These are phyloP conservation scores for Megaustenia siamemsis DNA, from an alignment of 2,888 invertebrate species.

Conservation along the genomic window DNA sequence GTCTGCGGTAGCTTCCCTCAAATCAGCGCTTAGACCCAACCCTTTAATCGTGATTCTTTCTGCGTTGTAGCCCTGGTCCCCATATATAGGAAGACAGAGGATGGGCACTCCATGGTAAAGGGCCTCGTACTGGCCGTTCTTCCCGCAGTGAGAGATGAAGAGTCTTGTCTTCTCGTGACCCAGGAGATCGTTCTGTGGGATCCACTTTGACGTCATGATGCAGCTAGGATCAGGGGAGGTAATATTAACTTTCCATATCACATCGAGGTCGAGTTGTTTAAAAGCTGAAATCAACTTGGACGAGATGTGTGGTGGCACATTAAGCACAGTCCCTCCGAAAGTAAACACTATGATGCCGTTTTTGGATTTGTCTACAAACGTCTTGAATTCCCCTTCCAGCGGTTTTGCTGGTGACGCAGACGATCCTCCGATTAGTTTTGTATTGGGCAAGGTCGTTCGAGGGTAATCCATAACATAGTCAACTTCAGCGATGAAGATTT, in stretches of 20 bases:
- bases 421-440: constrained; percentile 11
- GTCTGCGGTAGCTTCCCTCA: background rate
- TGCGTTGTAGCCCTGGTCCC: constrained; percentile 59
- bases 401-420: constrained; percentile 11
- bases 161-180: constrained; percentile 62
- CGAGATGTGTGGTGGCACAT: constrained; percentile 43
- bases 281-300: constrained; percentile 54
- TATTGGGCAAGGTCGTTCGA: constrained; percentile 52
- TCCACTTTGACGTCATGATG: constrained; percentile 60
- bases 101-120: constrained; percentile 69
- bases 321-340: constrained; percentile 60
- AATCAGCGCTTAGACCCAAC: constrained; percentile 17
- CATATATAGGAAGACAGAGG: constrained; percentile 62
- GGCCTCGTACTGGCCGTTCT: constrained; percentile 66
- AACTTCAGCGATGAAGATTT: constrained; percentile 57
- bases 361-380: constrained; percentile 27
- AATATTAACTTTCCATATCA: constrained; percentile 56
- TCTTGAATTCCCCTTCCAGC: background rate
- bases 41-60: constrained; percentile 48
- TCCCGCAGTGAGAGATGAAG: constrained; percentile 68
- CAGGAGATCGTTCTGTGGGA: constrained; percentile 66
- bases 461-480: constrained; percentile 63
- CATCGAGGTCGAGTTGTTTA: constrained; percentile 50
- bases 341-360: constrained; percentile 62
- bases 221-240: constrained; percentile 50